These are phyloP conservation scores for Pelosia muscerda DNA, from an alignment of 2,888 invertebrate genomes.

Conservation along the genomic window DNA sequence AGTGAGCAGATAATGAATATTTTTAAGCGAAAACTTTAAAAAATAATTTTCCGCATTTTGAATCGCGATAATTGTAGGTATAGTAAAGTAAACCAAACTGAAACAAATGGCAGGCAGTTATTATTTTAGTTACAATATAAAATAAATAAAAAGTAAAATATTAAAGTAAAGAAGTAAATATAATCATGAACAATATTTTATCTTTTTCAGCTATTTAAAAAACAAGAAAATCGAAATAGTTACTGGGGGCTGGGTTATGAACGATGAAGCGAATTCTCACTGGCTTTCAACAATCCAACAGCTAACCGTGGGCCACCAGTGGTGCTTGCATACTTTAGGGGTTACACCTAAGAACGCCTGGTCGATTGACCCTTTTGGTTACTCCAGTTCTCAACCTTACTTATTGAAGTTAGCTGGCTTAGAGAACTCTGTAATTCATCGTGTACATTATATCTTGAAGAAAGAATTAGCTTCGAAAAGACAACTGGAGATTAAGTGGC, in stretches of 20 bases:
- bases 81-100: not conserved
- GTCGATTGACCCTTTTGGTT: constrained; percentile 98
- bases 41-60: not conserved
- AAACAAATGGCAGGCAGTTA: not conserved
- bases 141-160: too few species aligned
- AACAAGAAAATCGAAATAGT: constrained; percentile 97
- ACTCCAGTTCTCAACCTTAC: constrained; percentile 95
- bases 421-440: constrained; percentile 93
- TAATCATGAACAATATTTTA: not conserved
- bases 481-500: constrained; percentile 97
- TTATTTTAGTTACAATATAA: too few species aligned
- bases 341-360: constrained; percentile 92
- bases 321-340: constrained; percentile 94
- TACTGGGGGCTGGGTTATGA: constrained; percentile 99
- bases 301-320: constrained; percentile 97
- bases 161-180: too few species aligned
- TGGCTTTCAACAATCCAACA: constrained; percentile 96
- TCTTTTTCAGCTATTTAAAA: constrained; percentile 89
- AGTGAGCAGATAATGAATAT: constrained; percentile 55
- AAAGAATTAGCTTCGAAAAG: constrained; percentile 94
- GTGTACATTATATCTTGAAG: constrained; percentile 98
- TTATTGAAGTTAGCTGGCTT: constrained; percentile 93
- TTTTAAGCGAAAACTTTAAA: not conserved
- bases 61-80: not conserved
- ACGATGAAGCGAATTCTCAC: constrained; percentile 98